Evolutionary conservation across 2,888 invertebrate genomes (phyloP).

Genomic region (Fragum whitleyi): DNA sequence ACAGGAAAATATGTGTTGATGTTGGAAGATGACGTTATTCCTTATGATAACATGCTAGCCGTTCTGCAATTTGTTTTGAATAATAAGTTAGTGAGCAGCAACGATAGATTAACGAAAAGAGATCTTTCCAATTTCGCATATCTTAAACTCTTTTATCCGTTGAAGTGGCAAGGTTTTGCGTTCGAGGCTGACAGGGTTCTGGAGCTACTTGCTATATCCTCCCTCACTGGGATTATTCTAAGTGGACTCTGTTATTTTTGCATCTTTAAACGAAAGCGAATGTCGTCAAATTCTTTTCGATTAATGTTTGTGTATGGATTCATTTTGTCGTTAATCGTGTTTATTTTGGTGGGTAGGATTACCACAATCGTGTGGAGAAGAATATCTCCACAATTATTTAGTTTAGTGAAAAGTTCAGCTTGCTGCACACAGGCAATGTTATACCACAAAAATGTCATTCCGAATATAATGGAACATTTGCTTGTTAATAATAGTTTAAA

Average conservation of each 20-base stretch:
- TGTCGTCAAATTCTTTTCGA: neutral
- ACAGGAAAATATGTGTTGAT: neutral
- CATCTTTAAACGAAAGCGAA: neutral
- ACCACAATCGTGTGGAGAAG: conserved; percentile 1
- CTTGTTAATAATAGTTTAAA: conserved; percentile 21
- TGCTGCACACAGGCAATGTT: conserved; percentile 31
- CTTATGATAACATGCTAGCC: neutral
- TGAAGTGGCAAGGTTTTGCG: conserved; percentile 30
- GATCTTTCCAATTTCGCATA: conserved; percentile 2
- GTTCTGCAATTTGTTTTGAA: conserved; percentile 11
- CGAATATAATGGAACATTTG: conserved; percentile 10
- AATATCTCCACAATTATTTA: conserved; percentile 14
- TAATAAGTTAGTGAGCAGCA: neutral
- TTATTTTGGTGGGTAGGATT: neutral
- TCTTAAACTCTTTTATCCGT: conserved; percentile 27
- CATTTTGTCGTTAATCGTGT: neutral
- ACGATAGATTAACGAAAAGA: neutral
- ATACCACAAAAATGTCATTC: neutral
- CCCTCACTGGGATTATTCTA: neutral
- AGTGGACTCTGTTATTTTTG: neutral
- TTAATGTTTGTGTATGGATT: neutral
- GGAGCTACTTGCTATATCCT: neutral
- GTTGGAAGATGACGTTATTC: conserved; percentile 33
- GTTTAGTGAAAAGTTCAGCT: neutral
- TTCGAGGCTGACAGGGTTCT: conserved; percentile 14